A percentile compares a stretch with the other conserved stretches of the same genome.
Evolutionary conservation across 1,140 invertebrate genomes (phyloP).

Genomic region (Saccostrea glomerata): DNA sequence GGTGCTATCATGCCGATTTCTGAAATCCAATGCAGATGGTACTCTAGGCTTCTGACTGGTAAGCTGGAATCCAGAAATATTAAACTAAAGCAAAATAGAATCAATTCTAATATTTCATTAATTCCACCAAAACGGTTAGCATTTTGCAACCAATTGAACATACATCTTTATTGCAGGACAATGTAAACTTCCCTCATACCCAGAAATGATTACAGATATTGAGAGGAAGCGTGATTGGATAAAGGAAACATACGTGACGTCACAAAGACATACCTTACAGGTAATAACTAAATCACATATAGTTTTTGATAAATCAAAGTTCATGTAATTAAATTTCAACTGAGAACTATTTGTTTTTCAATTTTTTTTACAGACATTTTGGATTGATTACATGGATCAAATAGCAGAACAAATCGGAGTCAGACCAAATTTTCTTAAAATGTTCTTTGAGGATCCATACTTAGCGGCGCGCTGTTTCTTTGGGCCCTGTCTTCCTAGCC

Average conservation of each 20-base stretch:
- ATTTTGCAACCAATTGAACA: not conserved
- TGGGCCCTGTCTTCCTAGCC: slow-evolving; percentile 80
- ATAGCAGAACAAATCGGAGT: slow-evolving; percentile 71
- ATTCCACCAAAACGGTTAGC: no score
- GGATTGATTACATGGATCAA: slow-evolving; percentile 76
- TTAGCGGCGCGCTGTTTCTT: slow-evolving; percentile 76
- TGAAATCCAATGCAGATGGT: slow-evolving; percentile 81
- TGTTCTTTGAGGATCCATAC: slow-evolving; percentile 75
- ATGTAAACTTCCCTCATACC: slow-evolving; percentile 61
- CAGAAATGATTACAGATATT: slow-evolving; percentile 77
- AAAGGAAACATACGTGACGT: slow-evolving; percentile 70
- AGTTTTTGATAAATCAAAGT: no score
- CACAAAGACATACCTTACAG: slow-evolving; percentile 78
- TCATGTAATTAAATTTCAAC: no score
- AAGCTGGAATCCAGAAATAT: slow-evolving; percentile 27
- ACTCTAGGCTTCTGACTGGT: slow-evolving; percentile 68
- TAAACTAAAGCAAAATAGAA: no score
- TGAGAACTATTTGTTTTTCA: no score
- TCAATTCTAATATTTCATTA: no score
- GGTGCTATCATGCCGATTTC: slow-evolving; percentile 81
- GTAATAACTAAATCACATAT: slow-evolving; percentile 62
- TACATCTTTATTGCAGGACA: slow-evolving; percentile 54
- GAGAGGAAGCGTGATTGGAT: slow-evolving; percentile 70
- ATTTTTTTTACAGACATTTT: slow-evolving; percentile 76
- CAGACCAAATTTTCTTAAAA: slow-evolving; percentile 67